Evolutionary conservation across 2,888 invertebrate species (phyloP), one percentile per base, ranked within the genome.

Genomic region (Tipula vernalis): DNA sequence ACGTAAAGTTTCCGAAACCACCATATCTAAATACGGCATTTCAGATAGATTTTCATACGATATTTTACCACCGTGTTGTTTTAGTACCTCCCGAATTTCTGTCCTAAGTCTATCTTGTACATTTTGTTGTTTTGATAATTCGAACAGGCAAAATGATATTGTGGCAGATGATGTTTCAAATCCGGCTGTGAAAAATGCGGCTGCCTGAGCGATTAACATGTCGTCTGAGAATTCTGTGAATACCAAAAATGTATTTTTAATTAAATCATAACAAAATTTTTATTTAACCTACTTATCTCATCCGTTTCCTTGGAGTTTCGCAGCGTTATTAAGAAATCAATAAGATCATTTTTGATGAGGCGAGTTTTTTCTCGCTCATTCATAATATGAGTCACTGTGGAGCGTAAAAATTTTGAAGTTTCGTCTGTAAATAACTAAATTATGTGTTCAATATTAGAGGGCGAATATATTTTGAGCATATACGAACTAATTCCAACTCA

Each of bases 1-100:
- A 1, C 92, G 89, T 47, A 91, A 87, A 10, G 90, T 89, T 88
- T 92, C 92, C 88, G 88, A 18, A 90, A 88, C 28, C 89, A 91
- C 92, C 89, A 91, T 91, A 87, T 92, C 91, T 88, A 93, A 89
- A 88, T 92, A 93, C 41, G 90, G 89, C 90, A 93, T 89, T 5
- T 91, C 90, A 1, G 90, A 89, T 12, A 93, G 89, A 28, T 91
- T 88, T 18, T 92, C 89, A 86, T 92, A 91, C 0, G 91, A 91
- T 0, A 93, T 87, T 83, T 90, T 89, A 0, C 92, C 92, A 0
- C 89, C 89, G 86, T 90, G 89, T n/a, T 89, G 89, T 3, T 88
- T 88, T 13, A 92, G 88, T 0, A 90, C 90, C 1, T 89, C 88
- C 1, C 90, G 90, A 36, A 93, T 91, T 88, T 93, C 93, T 8